These are phyloP conservation scores for Grallaria varia DNA, from an alignment of 2,113 vertebrate genomes.

Conservation along the genomic window DNA sequence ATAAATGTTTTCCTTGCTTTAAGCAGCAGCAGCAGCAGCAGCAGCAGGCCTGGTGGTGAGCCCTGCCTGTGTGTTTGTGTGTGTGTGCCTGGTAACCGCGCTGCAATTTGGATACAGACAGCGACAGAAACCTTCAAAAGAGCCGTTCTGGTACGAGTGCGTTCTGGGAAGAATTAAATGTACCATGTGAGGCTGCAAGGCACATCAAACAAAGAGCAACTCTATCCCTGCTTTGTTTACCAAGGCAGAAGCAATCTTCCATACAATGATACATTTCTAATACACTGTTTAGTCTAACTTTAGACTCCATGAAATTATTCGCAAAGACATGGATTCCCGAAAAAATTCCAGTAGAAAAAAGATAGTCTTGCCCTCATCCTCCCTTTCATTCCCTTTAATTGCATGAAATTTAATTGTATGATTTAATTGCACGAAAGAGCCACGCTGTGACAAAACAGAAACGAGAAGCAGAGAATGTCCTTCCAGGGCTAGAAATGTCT, in stretches of 20 bases:
- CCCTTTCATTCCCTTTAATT: background rate
- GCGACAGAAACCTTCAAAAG: background rate
- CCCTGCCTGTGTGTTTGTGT: background rate
- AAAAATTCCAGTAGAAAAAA: constrained; percentile 5
- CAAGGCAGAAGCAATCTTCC: constrained; percentile 22
- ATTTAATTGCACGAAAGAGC: background rate
- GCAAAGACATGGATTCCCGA: constrained; percentile 67
- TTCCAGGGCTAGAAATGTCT: background rate
- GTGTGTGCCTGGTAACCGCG: background rate
- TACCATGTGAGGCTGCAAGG: background rate
- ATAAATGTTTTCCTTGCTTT: background rate
- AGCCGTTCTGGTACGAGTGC: background rate
- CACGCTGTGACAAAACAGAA: background rate
- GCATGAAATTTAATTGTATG: background rate
- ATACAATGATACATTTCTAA: constrained; percentile 39
- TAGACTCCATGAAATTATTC: constrained; percentile 66
- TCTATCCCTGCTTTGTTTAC: constrained; percentile 37
- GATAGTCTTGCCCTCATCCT: background rate
- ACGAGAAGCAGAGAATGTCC: background rate
- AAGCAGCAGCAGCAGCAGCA: constrained; percentile 13
- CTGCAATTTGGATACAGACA: background rate
- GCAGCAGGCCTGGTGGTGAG: background rate
- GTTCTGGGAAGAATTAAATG: constrained; percentile 57
- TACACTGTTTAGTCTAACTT: constrained; percentile 74
- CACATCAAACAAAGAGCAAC: constrained; percentile 4